phyloP scores from a whole-genome alignment of 2,113 vertebrate genomes.

The Synodontis membranacea region DNA sequence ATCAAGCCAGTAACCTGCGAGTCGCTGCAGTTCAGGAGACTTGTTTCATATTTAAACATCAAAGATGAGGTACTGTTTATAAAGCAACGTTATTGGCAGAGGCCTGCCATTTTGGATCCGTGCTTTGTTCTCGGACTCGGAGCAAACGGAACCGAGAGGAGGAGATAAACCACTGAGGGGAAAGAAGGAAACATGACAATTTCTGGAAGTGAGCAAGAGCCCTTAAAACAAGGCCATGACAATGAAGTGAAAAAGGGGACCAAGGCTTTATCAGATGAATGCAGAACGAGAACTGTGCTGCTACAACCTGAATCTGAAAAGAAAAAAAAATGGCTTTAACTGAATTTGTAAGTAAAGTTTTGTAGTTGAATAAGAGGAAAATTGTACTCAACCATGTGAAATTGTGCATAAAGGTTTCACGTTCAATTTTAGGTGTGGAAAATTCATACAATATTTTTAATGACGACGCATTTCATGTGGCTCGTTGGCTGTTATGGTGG shows the following conservation, averaged over 20 bases:
- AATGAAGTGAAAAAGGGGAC: neutral
- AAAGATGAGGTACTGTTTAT: slow-evolving; percentile 7
- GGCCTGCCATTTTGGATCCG: neutral
- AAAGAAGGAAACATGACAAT: slow-evolving; percentile 45
- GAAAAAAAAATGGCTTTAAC: neutral
- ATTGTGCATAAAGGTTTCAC: neutral
- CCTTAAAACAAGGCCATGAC: neutral
- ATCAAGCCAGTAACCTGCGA: neutral
- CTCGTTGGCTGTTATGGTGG: neutral
- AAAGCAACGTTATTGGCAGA: neutral
- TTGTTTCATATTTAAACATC: slow-evolving; percentile 15
- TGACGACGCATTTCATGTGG: neutral
- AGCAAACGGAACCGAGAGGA: slow-evolving; percentile 30
- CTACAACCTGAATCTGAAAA: neutral
- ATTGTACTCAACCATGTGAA: neutral
- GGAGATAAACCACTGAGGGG: slow-evolving; percentile 1
- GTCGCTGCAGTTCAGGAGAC: neutral
- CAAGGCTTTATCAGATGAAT: neutral
- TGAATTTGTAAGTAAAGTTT: neutral
- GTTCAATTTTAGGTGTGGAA: neutral
- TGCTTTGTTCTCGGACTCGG: neutral
- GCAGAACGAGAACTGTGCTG: neutral
- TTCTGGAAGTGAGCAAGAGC: slow-evolving; percentile 42
- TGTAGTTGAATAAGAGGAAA: neutral
- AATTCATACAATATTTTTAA: neutral